phyloP scores from a whole-genome alignment of 2,797 vertebrate genomes.

The Spheniscus humboldti region DNA sequence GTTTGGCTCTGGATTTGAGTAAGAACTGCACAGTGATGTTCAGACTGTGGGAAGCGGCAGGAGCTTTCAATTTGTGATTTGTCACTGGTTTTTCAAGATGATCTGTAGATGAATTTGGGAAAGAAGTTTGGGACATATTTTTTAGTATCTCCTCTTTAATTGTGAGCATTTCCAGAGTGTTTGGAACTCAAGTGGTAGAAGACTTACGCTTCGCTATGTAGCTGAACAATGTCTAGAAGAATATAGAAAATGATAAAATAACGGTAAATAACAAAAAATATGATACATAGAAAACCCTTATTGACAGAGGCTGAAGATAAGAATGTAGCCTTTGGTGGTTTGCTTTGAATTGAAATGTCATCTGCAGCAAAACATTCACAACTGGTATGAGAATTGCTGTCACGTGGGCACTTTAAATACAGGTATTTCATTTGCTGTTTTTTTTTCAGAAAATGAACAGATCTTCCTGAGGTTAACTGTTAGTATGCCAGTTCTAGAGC shows the following conservation, averaged over 20 bases:
- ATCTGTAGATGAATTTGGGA: background rate
- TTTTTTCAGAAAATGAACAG: background rate
- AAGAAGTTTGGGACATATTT: background rate
- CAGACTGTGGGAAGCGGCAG: background rate
- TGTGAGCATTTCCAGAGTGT: background rate
- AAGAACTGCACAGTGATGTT: background rate
- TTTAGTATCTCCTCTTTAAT: background rate
- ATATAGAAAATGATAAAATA: background rate
- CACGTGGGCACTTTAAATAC: background rate
- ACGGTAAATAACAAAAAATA: background rate
- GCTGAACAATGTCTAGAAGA: background rate
- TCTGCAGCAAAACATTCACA: background rate
- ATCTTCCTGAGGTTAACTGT: background rate
- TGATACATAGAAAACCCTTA: rapidly evolving
- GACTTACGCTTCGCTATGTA: background rate
- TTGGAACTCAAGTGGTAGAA: background rate
- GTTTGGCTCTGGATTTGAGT: background rate
- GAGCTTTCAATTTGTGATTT: background rate
- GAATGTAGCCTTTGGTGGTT: background rate
- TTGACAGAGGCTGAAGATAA: background rate
- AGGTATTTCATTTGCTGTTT: background rate
- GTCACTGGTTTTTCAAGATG: background rate
- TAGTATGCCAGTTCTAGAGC: background rate
- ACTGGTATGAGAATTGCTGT: background rate
- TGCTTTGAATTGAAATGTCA: background rate